phyloP scores from a whole-genome alignment of 2,888 invertebrate species.

The Diarsia dahlii region DNA sequence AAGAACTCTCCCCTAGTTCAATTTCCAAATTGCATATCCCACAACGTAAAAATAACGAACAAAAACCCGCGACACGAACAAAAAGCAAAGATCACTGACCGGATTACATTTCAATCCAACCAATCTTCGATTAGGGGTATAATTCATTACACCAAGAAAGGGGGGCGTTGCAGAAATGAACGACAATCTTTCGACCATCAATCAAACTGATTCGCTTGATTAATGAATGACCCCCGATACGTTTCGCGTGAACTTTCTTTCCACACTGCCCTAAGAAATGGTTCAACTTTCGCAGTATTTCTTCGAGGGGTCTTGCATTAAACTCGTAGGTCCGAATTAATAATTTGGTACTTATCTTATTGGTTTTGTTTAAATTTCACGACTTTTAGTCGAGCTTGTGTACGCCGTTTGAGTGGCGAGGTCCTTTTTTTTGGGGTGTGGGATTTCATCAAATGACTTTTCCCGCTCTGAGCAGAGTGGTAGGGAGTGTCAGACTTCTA shows the following conservation, averaged over 20 bases:
- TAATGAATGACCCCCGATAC: constrained; percentile 58
- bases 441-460: too few species aligned
- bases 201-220: constrained; percentile 67
- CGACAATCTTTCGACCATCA: constrained; percentile 63
- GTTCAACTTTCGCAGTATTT: constrained; percentile 65
- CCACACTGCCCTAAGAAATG: constrained; percentile 45
- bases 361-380: constrained; percentile 62
- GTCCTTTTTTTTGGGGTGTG: neutral
- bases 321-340: constrained; percentile 63
- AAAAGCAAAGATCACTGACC: constrained; percentile 46
- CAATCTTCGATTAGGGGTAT: constrained; percentile 54
- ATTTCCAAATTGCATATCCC: neutral
- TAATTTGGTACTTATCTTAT: constrained; percentile 63
- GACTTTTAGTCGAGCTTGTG: constrained; percentile 56
- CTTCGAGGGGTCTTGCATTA: constrained; percentile 57
- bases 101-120: constrained; percentile 55
- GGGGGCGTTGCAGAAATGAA: constrained; percentile 62
- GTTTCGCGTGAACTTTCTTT: constrained; percentile 52
- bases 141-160: constrained; percentile 61
- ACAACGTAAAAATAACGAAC: neutral
- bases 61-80: constrained; percentile 25
- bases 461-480: too few species aligned
- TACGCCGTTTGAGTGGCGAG: constrained; percentile 41
- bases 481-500: too few species aligned
- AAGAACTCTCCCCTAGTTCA: neutral